Conservation (phyloP, 2,113 vertebrate genomes). For the Cryptotis parvus region DNA sequence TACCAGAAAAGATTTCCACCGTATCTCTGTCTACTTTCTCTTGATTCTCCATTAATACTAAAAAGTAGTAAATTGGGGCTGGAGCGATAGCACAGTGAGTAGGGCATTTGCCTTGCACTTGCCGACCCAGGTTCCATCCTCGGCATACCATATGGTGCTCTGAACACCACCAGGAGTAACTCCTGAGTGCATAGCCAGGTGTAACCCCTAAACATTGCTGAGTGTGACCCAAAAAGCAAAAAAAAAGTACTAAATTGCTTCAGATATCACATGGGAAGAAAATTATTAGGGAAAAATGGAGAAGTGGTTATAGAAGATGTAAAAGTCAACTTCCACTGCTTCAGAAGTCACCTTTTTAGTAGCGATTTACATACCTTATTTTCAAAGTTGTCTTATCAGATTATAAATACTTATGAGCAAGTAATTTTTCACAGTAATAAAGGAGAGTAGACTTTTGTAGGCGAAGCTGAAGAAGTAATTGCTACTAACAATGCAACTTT, state of each 20-base stretch:
- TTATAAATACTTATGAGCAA: not conserved
- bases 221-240: too few species aligned
- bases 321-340: not conserved
- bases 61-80: too few species aligned
- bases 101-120: too few species aligned
- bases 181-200: too few species aligned
- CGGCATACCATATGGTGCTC: too few species aligned
- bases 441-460: not conserved
- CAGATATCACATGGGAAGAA: not conserved
- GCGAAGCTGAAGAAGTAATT: not conserved
- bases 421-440: not conserved
- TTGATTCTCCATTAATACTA: not conserved
- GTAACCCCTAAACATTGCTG: too few species aligned
- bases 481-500: not conserved
- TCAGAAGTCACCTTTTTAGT: not conserved
- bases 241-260: not conserved
- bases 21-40: constrained; percentile 13
- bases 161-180: too few species aligned
- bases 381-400: constrained; percentile 17
- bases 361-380: not conserved
- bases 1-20: constrained; percentile 37
- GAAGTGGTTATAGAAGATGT: constrained; percentile 19
- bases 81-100: too few species aligned
- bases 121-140: too few species aligned
- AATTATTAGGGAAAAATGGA: constrained; percentile 12